Percentiles rank a stretch among this genome's conserved stretches.
Conservation (phyloP, 2,113 vertebrate genomes). For the Saccopteryx leptura region DNA sequence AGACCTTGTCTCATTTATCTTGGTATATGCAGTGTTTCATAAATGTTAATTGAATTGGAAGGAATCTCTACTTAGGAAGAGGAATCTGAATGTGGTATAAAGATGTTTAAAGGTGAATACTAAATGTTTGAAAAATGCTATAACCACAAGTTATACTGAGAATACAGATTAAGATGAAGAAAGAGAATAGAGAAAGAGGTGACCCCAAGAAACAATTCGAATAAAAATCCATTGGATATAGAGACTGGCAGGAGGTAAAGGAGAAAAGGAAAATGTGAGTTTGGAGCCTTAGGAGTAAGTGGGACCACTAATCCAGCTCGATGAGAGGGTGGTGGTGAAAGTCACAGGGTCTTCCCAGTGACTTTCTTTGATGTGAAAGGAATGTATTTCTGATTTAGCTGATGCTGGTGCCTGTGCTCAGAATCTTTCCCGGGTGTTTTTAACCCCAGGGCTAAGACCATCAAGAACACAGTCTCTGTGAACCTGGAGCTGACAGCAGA, state of each 20-base stretch:
- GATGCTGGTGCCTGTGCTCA: not conserved
- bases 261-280: not conserved
- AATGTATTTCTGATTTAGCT: not conserved
- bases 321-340: not conserved
- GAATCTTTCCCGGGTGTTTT: not conserved
- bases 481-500: conserved; percentile 97
- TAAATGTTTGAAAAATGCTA: not conserved
- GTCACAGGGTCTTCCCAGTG: too few relatives aligned
- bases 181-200: not conserved
- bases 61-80: not conserved
- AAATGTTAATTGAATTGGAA: not conserved
- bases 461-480: conserved; percentile 97
- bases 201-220: not conserved
- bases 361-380: not conserved
- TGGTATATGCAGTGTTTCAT: not conserved
- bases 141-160: not conserved
- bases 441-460: conserved; percentile 94
- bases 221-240: not conserved
- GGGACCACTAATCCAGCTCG: not conserved
- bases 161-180: not conserved
- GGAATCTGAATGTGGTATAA: not conserved
- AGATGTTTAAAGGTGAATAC: not conserved
- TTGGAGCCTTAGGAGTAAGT: not conserved
- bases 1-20: not conserved
- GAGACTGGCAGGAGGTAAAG: not conserved